Evolutionary conservation across 2,888 invertebrate species (phyloP).

Genomic region (Drepana falcataria): DNA sequence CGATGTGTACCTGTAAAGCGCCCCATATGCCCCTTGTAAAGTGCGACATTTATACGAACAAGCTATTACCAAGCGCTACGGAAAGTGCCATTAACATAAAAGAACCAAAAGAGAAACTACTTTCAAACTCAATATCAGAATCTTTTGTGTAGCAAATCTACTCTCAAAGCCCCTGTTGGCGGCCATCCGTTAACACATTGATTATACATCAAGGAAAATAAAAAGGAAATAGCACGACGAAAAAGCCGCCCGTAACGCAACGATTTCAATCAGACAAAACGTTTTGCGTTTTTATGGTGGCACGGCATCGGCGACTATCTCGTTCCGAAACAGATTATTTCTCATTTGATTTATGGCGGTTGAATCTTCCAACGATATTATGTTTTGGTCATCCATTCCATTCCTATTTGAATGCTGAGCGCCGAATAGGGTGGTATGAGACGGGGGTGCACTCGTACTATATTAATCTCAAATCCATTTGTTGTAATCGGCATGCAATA

Average conservation of each 20-base stretch:
- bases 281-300: slow-evolving; percentile 77
- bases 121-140: slow-evolving; percentile 76
- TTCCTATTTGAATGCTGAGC: slow-evolving; percentile 79
- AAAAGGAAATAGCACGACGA: slow-evolving; percentile 69
- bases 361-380: slow-evolving; percentile 78
- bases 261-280: slow-evolving; percentile 78
- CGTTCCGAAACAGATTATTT: slow-evolving; percentile 79
- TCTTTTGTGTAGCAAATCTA: slow-evolving; percentile 77
- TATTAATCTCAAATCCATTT: slow-evolving; percentile 79
- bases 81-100: slow-evolving; percentile 74
- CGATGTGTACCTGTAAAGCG: slow-evolving; percentile 28
- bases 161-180: slow-evolving; percentile 58
- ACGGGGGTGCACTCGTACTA: slow-evolving; percentile 75
- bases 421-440: slow-evolving; percentile 74
- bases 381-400: slow-evolving; percentile 80
- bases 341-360: slow-evolving; percentile 79
- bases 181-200: slow-evolving; percentile 77
- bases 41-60: slow-evolving; percentile 63
- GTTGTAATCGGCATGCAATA: slow-evolving; percentile 70
- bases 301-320: slow-evolving; percentile 73
- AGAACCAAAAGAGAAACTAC: slow-evolving; percentile 71
- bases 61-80: slow-evolving; percentile 62
- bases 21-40: slow-evolving; percentile 46
- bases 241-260: slow-evolving; percentile 62
- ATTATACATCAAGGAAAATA: slow-evolving; percentile 78